Evolutionary conservation across 2,113 vertebrate genomes (phyloP).

Genomic region (Hemibagrus wyckioides): DNA sequence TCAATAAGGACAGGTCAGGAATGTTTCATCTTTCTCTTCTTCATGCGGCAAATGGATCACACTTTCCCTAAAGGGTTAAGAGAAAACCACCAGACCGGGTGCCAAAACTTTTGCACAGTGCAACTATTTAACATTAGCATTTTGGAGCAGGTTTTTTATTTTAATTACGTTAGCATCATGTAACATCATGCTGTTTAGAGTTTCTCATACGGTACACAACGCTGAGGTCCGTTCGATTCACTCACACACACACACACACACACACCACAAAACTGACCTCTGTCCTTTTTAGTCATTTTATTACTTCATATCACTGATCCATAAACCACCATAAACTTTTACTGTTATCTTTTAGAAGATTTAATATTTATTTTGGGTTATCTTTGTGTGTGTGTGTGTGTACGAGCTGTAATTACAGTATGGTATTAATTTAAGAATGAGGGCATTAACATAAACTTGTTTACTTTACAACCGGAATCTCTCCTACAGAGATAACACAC

Average conservation of each 20-base stretch:
- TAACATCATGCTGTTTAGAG: not conserved
- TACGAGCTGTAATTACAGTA: not conserved
- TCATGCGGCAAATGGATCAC: not conserved
- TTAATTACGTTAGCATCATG: not conserved
- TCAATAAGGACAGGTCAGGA: constrained; percentile 81
- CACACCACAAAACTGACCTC: too few relatives aligned
- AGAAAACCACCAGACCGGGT: not conserved
- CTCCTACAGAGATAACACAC: not conserved
- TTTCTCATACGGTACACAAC: not conserved
- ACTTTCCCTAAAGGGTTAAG: not conserved
- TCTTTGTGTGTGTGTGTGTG: too few relatives aligned
- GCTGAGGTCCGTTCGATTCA: too few relatives aligned
- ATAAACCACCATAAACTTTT: too few relatives aligned
- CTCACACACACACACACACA: too few relatives aligned
- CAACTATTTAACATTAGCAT: not conserved
- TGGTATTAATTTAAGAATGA: not conserved
- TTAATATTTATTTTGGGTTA: too few relatives aligned
- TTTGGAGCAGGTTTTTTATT: not conserved
- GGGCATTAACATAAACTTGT: not conserved
- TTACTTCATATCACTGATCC: not conserved
- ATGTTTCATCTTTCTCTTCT: too few relatives aligned
- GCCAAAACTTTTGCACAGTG: not conserved
- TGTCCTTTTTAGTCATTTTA: not conserved
- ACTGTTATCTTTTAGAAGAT: too few relatives aligned
- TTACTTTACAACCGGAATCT: not conserved